Evolutionary conservation across 2,113 vertebrate genomes (phyloP).

Genomic region (Pseudorasbora parva): DNA sequence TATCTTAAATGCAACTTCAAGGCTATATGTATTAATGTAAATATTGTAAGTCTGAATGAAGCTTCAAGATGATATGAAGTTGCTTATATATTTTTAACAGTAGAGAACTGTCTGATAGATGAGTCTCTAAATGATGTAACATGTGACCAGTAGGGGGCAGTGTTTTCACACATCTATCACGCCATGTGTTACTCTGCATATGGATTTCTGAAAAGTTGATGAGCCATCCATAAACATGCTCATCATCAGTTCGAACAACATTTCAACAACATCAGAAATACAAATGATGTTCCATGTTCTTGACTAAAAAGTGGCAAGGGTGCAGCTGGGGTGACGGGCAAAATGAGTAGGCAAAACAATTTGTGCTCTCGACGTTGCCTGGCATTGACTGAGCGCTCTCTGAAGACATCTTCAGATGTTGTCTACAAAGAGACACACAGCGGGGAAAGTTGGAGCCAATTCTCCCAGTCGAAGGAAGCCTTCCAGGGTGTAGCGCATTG

Average conservation of each 20-base stretch:
- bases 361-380: background rate
- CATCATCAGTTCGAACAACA: constrained; percentile 34
- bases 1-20: background rate
- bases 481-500: background rate
- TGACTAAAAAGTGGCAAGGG: background rate
- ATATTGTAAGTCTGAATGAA: background rate
- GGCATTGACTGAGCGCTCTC: background rate
- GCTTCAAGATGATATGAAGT: too few species aligned
- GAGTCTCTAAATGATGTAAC: background rate
- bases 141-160: constrained; percentile 70
- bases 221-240: constrained; percentile 20
- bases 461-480: constrained; percentile 31
- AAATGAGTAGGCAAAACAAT: constrained; percentile 14
- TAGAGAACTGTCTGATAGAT: background rate
- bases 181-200: constrained; percentile 19
- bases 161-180: constrained; percentile 63
- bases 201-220: constrained; percentile 33
- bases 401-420: constrained; percentile 28
- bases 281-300: background rate
- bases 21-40: background rate
- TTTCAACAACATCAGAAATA: background rate
- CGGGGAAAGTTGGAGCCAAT: constrained; percentile 41
- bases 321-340: constrained; percentile 21
- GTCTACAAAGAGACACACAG: constrained; percentile 29
- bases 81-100: background rate